Conservation (phyloP, 1,140 invertebrate species). For the Pissodes strobi region DNA sequence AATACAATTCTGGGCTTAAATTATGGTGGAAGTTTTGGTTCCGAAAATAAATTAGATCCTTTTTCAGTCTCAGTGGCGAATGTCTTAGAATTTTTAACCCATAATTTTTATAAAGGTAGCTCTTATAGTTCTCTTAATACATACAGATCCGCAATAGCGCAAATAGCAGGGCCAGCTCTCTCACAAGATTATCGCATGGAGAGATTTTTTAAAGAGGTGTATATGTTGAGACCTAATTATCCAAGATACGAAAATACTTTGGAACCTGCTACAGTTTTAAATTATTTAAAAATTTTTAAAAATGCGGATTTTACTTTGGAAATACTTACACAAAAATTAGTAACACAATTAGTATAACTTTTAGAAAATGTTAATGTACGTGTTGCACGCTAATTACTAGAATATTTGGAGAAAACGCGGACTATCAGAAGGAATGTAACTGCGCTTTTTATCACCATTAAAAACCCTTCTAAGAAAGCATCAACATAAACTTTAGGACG, state of each 20-base stretch:
- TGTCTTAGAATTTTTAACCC: not conserved
- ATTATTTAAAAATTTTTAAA: not conserved
- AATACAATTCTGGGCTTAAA: not conserved
- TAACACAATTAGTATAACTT: not conserved
- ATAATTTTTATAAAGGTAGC: not conserved
- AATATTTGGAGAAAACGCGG: not conserved
- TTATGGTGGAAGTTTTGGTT: not conserved
- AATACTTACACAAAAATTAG: slow-evolving; percentile 1
- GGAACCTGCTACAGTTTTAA: not conserved
- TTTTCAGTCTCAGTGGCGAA: not conserved
- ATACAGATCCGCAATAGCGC: not conserved
- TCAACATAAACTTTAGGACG: not conserved
- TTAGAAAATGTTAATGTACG: slow-evolving; percentile 1
- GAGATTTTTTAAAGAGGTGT: slow-evolving; percentile 8
- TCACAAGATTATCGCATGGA: not conserved
- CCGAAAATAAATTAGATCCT: not conserved
- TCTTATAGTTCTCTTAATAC: slow-evolving; percentile 1
- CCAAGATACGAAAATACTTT: slow-evolving; percentile 5
- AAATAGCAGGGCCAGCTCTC: not conserved
- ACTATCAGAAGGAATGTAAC: not conserved
- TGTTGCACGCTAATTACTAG: not conserved
- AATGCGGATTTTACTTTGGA: not conserved
- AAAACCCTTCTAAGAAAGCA: not conserved
- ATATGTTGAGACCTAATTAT: not conserved
- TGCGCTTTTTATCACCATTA: not conserved